Base-by-base conservation (phyloP, 2,797 vertebrate species). In the Tamandua tetradactyla region DNA sequence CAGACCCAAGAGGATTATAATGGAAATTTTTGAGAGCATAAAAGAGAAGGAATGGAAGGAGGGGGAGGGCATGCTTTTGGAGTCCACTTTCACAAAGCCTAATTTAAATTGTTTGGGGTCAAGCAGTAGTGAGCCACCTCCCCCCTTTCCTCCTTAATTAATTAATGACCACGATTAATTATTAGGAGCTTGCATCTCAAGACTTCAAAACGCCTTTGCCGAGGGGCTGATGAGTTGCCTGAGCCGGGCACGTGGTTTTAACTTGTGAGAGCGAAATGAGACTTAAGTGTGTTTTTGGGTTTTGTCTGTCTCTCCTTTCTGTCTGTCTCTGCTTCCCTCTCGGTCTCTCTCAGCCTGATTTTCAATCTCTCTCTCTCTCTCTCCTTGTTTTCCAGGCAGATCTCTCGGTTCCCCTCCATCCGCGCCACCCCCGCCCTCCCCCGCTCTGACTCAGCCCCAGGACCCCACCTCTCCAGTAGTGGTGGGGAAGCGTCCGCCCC, bases 81-180 rank as follows among this genome's bases (percentile, higher is more conserved):
- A 75, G 86, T 92, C 87, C 37, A 92, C 62, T 81, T 94, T 92
- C 95, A 74, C 87, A 40, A 91, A 94, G 62, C 25, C 81, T 0
- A 64, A 72, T 96, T 96, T 90, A 89, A 22, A 93, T 55, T 66
- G 64, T 92, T 92, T 93, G 66, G 92, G 93, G 92, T 94, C 83
- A 91, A 80, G 89, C 91, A 94, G 94, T 90, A 96, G 91, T 96
- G 92, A 97, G 94, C 95, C 92, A 93, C 92, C 97, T 97, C 88
- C 95, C 88, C 68, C 75, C 71, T 94, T 96, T 95, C 79, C 95
- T 94, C 87, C 88, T 93, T 96, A 96, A 97, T 97, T 96, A 96
- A 96, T 96, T 96, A 97, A 97, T 96, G 95, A 94, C 95, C 80
- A 93, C 30, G 30, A 97, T 96, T 97, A 96, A 95, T 96, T 96